Conservation (phyloP, 2,888 invertebrate species). For the Creontiades dilutus region DNA sequence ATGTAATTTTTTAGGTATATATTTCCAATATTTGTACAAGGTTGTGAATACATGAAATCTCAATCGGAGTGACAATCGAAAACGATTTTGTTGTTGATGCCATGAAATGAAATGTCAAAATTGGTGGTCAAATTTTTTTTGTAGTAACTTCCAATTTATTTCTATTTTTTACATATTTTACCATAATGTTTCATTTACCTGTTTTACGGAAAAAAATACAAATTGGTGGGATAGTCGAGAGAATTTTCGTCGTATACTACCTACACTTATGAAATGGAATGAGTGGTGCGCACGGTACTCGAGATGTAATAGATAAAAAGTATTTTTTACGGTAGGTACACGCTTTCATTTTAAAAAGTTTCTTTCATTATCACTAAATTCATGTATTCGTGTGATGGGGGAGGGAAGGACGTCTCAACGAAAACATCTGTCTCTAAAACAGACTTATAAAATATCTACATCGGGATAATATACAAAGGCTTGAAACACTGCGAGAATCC, state of each 20-base stretch:
- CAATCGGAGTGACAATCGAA: conserved; percentile 46
- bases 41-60: conserved; percentile 73
- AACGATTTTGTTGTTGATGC: background rate
- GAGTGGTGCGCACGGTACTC: background rate
- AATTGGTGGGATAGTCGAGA: conserved; percentile 40
- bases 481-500: conserved; percentile 34
- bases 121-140: background rate
- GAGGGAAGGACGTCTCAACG: conserved; percentile 34
- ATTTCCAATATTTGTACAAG: conserved; percentile 74
- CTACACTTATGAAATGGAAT: background rate
- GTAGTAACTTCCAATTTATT: background rate
- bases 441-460: conserved; percentile 65
- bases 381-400: conserved; percentile 54
- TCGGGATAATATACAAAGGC: conserved; percentile 52
- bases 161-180: background rate
- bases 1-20: conserved; percentile 70
- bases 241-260: conserved; percentile 20
- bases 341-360: background rate
- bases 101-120: background rate
- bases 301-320: background rate
- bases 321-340: conserved; percentile 2
- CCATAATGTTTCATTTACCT: conserved; percentile 9
- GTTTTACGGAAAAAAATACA: conserved; percentile 2
- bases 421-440: conserved; percentile 46
- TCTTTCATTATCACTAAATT: conserved; percentile 28